Evolutionary conservation across 2,888 invertebrate species (phyloP).

Genomic region (Orchestes rusci): DNA sequence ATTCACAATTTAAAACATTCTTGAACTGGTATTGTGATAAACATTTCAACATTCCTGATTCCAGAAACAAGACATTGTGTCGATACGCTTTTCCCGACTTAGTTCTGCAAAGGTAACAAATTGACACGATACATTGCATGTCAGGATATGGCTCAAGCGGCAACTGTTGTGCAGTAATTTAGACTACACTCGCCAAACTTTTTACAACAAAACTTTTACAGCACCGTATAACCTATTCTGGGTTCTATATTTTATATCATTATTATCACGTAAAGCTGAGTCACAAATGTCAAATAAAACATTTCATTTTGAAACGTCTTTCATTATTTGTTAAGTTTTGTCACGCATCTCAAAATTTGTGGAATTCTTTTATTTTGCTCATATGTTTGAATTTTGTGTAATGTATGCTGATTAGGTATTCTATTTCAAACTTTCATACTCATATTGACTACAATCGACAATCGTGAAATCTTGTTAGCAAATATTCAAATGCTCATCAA

Average conservation of each 20-base stretch:
- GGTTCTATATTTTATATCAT: conserved; percentile 21
- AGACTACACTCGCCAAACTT: conserved; percentile 20
- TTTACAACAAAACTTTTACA: conserved; percentile 19
- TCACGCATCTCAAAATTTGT: conserved; percentile 16
- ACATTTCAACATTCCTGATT: too few relatives aligned
- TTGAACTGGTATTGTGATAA: too few relatives aligned
- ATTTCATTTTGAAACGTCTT: conserved; percentile 14
- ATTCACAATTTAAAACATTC: too few relatives aligned
- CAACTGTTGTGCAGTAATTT: conserved; percentile 16
- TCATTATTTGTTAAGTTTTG: conserved; percentile 11
- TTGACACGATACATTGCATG: conserved; percentile 22
- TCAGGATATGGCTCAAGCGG: conserved; percentile 11
- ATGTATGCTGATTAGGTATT: background rate
- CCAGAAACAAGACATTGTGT: too few relatives aligned
- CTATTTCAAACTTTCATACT: too few relatives aligned
- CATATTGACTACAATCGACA: too few relatives aligned
- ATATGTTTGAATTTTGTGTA: conserved; percentile 8
- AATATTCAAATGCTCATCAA: too few relatives aligned
- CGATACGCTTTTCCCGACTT: too few relatives aligned
- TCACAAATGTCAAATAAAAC: conserved; percentile 11
- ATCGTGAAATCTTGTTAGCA: too few relatives aligned
- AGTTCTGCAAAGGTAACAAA: too few relatives aligned
- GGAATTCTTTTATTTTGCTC: too few relatives aligned
- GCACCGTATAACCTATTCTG: conserved; percentile 13
- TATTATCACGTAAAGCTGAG: conserved; percentile 18